Base-by-base conservation (phyloP, 2,888 invertebrate species). In the Sminthurides aquaticus region DNA sequence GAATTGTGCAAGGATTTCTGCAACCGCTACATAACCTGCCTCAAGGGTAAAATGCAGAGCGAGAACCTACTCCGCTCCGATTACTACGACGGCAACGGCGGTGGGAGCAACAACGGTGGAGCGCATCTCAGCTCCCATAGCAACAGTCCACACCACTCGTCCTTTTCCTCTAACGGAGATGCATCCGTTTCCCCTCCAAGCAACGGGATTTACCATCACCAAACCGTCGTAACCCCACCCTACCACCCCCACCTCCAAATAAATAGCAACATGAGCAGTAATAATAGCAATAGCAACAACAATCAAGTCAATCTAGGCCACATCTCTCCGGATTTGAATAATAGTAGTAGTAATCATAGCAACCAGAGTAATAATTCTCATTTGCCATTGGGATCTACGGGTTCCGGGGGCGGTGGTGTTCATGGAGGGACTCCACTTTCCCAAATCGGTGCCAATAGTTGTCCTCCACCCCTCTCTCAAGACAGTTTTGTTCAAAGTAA, bases 1-100 rank as follows among this genome's bases (percentile, higher is more conserved):
- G 94, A 95, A 79, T 78, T 95, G 75, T 95, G 94, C 80, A 89
- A 92, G 76, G 94, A 95, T 81, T 95, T 95, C 82, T 94, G 94
- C 82, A 90, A 89, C 71, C 84, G 94, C 61, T 95, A 95, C 81
- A 94, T 90, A 74, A 89, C 90, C 57, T 92, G 92, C 77, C 82
- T 94, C 73, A 92, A 92, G 78, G 88, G 90, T 70, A 87, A 91
- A 80, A 91, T 91, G 90, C 90, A 91, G 79, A 90, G 90, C 77
- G 91, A 91, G 77, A 91, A 91, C 78, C 79, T 91, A 60, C 81
- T 91, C 57, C 81, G 90, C 75, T 89, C 89, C 64, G 90, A 90
- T 78, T 90, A 90, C 78, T 77, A 77, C 55, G 75, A 75, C 48
- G 75, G 67, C 28, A 69, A 67, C 22, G 67, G 67, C 18, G 58